These are phyloP conservation scores for Phycodurus eques DNA, from an alignment of 2,113 vertebrate genomes.

Conservation along the genomic window DNA sequence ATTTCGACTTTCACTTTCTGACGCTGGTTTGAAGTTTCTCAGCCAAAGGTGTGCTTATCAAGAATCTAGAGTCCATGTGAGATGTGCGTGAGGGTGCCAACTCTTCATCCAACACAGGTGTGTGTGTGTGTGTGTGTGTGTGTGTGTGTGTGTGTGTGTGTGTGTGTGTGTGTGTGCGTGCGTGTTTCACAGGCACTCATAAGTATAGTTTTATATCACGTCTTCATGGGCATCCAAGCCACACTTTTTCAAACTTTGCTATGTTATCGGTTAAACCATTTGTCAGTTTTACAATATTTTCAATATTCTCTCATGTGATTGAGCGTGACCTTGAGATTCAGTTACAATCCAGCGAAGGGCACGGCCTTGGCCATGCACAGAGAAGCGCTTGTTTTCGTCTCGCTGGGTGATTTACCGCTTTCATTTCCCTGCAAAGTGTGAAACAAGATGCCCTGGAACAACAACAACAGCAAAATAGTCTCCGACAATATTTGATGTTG, in stretches of 20 bases:
- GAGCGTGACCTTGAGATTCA: background rate
- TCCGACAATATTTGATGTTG: slow-evolving; percentile 1
- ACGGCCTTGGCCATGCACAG: background rate
- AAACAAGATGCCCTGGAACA: background rate
- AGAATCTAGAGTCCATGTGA: slow-evolving; percentile 37
- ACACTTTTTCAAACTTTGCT: background rate
- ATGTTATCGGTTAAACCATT: background rate
- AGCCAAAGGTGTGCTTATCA: background rate
- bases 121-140: slow-evolving; percentile 7
- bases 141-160: slow-evolving; percentile 1
- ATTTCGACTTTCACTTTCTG: background rate
- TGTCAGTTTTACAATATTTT: background rate
- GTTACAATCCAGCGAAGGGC: background rate
- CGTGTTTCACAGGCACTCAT: background rate
- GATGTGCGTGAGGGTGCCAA: slow-evolving; percentile 14
- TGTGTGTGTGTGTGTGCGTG: slow-evolving; percentile 5
- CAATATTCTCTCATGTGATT: background rate
- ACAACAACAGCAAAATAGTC: background rate
- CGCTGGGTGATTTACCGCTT: slow-evolving; percentile 4
- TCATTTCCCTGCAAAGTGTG: slow-evolving; percentile 8
- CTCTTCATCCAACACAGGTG: slow-evolving; percentile 26
- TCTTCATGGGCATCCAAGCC: slow-evolving; percentile 8
- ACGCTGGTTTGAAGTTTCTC: background rate
- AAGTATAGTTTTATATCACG: slow-evolving; percentile 1
- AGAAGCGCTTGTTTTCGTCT: slow-evolving; percentile 3